Percentiles rank a stretch among this genome's conserved stretches.
These are phyloP conservation scores for Notarius lentiginosus DNA, from an alignment of 2,113 vertebrate genomes.

Conservation along the genomic window DNA sequence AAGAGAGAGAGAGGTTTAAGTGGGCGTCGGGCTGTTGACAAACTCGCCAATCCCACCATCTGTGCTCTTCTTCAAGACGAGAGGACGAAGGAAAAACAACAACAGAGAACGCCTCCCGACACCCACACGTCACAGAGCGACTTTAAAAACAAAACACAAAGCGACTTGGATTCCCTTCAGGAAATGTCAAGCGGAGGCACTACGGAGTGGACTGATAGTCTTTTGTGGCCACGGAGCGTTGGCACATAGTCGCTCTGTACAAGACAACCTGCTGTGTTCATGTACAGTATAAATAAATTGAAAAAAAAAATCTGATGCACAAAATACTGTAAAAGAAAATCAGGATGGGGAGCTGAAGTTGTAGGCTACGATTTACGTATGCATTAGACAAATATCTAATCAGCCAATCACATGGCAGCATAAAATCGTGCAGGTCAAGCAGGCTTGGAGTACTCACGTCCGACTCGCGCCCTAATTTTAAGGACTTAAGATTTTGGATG, in stretches of 20 bases:
- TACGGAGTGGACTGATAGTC: not conserved
- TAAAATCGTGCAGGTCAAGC: no score
- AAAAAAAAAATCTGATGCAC: not conserved
- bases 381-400: not conserved
- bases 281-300: not conserved
- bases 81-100: not conserved
- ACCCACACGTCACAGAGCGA: slow-evolving; percentile 1
- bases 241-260: not conserved
- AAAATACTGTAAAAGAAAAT: not conserved
- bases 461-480: no score
- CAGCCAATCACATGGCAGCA: no score
- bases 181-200: not conserved
- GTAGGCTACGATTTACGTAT: not conserved
- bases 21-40: not conserved
- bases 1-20: not conserved
- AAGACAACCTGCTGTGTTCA: not conserved
- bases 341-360: not conserved
- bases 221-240: not conserved
- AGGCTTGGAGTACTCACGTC: no score
- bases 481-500: no score
- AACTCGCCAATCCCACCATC: slow-evolving; percentile 40
- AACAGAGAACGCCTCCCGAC: not conserved
- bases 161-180: not conserved
- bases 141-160: not conserved
- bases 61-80: slow-evolving; percentile 25